Conservation (phyloP, 2,797 vertebrate species). For the Leucoraja ocellata region DNA sequence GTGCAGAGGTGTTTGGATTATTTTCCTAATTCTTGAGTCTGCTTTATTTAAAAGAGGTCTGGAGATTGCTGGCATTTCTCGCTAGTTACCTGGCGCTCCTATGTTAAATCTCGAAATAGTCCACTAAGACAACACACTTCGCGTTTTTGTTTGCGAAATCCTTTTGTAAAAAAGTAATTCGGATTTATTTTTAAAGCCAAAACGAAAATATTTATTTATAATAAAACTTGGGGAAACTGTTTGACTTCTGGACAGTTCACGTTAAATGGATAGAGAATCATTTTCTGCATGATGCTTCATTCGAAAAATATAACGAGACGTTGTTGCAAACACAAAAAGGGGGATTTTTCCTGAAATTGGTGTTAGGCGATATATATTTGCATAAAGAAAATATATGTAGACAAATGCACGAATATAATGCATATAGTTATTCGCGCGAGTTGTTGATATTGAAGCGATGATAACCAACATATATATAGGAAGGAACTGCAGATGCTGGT, state of each 20-base stretch:
- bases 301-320: not conserved
- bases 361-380: not conserved
- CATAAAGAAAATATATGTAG: not conserved
- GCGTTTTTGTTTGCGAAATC: not conserved
- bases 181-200: too few species aligned
- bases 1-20: not conserved
- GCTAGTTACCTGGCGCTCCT: not conserved
- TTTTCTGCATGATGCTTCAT: not conserved
- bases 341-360: not conserved
- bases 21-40: not conserved
- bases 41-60: not conserved
- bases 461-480: not conserved
- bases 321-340: not conserved
- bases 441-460: too few species aligned
- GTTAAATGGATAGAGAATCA: not conserved
- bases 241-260: not conserved
- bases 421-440: not conserved
- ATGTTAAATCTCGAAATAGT: too few species aligned
- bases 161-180: not conserved
- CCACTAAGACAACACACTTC: not conserved
- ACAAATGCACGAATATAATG: too few species aligned
- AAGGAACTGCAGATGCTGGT: too few species aligned
- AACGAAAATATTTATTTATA: not conserved
- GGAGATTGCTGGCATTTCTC: not conserved
- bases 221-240: not conserved